phyloP scores from a whole-genome alignment of 2,113 vertebrate genomes.

The Enhydra lutris region DNA sequence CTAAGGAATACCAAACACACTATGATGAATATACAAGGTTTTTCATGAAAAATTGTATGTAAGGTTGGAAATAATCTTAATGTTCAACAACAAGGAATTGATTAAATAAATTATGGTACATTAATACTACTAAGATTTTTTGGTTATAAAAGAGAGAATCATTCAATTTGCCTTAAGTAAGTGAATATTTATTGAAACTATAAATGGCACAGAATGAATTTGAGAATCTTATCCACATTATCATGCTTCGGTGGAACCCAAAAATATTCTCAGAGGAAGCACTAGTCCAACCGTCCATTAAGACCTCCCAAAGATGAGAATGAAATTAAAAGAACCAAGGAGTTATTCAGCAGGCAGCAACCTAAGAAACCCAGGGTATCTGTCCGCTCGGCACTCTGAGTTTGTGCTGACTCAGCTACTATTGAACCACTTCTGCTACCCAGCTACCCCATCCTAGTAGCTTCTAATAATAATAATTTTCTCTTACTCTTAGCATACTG shows the following conservation, averaged over 20 bases:
- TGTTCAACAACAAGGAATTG: background rate
- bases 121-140: background rate
- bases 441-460: background rate
- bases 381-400: background rate
- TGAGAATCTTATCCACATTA: background rate
- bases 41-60: background rate
- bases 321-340: background rate
- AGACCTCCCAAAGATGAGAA: background rate
- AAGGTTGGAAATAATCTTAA: constrained; percentile 35
- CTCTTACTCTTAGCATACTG: background rate
- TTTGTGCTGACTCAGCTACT: background rate
- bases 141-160: background rate
- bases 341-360: background rate
- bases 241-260: background rate
- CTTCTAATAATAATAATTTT: background rate
- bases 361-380: background rate
- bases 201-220: background rate
- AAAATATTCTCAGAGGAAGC: background rate
- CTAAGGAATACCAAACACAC: background rate
- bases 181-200: background rate
- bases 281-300: background rate
- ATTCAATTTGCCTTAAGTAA: background rate
- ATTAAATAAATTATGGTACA: background rate
- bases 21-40: background rate
- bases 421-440: background rate